Evolutionary conservation across 2,888 invertebrate genomes (phyloP).

Genomic region (Calameuta pallipes): DNA sequence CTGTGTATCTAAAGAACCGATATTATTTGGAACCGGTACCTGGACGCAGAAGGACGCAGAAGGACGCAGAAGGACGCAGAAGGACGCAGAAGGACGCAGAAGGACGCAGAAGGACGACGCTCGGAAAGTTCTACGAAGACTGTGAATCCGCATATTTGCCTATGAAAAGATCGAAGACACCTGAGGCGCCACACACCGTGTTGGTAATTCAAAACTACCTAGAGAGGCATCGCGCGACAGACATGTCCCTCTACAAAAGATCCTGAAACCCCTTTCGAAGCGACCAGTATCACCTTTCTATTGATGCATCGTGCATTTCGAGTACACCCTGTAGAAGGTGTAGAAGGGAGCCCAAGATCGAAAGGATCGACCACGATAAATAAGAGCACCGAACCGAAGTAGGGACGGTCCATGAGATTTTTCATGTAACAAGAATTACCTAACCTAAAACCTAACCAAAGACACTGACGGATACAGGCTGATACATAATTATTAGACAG

Average conservation of each 20-base stretch:
- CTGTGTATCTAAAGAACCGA: background rate
- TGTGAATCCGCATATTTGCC: slow-evolving; percentile 52
- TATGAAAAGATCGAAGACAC: slow-evolving; percentile 60
- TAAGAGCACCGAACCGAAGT: background rate
- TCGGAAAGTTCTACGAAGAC: slow-evolving; percentile 30
- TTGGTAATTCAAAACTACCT: slow-evolving; percentile 57
- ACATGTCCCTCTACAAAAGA: slow-evolving; percentile 56
- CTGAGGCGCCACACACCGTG: slow-evolving; percentile 65
- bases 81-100: too few relatives aligned
- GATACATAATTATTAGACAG: background rate
- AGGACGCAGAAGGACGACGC: background rate
- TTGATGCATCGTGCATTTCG: slow-evolving; percentile 41
- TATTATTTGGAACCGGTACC: background rate
- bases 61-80: too few relatives aligned
- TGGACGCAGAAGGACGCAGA: background rate
- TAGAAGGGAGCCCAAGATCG: background rate
- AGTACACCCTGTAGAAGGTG: background rate
- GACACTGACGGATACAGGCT: too few relatives aligned
- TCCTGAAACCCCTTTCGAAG: slow-evolving; percentile 17
- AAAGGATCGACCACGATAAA: background rate
- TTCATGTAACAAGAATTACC: background rate
- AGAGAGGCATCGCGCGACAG: slow-evolving; percentile 47
- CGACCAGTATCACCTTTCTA: slow-evolving; percentile 53
- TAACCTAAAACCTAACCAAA: background rate
- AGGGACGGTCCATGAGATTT: background rate